A percentile compares a stretch with the other conserved stretches of the same genome.
Evolutionary conservation across 1,140 invertebrate genomes (phyloP).

Genomic region (Diplogasteroides magnus): DNA sequence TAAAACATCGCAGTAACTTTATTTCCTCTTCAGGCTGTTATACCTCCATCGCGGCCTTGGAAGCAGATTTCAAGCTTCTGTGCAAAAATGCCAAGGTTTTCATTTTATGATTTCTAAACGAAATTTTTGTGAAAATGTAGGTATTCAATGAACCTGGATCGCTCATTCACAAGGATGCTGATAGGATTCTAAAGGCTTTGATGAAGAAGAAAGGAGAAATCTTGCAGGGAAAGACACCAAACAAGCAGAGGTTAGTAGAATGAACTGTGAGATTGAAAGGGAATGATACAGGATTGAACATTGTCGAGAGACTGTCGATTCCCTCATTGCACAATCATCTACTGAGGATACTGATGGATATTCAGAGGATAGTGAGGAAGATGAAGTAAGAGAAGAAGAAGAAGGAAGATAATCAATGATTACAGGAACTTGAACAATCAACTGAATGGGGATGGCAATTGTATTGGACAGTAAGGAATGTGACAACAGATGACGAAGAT

Average conservation of each 20-base stretch:
- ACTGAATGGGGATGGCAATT: slow-evolving; percentile 66
- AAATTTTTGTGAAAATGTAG: neutral
- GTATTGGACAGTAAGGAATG: slow-evolving; percentile 71
- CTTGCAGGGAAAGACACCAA: too few relatives aligned
- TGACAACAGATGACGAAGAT: slow-evolving; percentile 66
- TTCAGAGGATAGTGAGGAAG: slow-evolving; percentile 54
- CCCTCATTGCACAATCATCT: slow-evolving; percentile 63
- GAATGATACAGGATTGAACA: neutral
- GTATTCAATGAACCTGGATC: slow-evolving; percentile 85
- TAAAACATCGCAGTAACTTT: too few relatives aligned
- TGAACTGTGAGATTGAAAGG: too few relatives aligned
- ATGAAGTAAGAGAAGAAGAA: slow-evolving; percentile 38
- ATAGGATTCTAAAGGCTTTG: slow-evolving; percentile 4
- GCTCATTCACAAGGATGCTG: slow-evolving; percentile 76
- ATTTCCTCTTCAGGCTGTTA: slow-evolving; percentile 69
- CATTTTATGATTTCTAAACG: neutral
- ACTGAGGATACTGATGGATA: slow-evolving; percentile 60
- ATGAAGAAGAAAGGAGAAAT: too few relatives aligned
- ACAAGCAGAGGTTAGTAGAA: too few relatives aligned
- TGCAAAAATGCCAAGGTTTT: slow-evolving; percentile 85
- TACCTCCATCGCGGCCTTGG: slow-evolving; percentile 74
- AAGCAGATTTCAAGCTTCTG: slow-evolving; percentile 83
- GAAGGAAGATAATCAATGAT: neutral
- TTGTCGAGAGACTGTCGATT: slow-evolving; percentile 57
- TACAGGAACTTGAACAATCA: neutral